Base-by-base conservation (phyloP, 2,888 invertebrate genomes). In the Rutpela maculata region DNA sequence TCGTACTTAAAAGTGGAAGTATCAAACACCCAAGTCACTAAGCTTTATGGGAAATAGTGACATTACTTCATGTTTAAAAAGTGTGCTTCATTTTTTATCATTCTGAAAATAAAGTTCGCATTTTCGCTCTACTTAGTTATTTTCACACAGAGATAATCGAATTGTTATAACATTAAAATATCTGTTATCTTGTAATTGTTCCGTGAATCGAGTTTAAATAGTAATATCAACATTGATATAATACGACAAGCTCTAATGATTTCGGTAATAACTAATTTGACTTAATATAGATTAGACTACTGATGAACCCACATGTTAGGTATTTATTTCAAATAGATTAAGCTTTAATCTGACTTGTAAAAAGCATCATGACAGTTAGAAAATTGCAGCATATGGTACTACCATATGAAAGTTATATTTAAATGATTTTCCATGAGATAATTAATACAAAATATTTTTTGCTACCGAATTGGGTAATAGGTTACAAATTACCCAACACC, bases 381-480 rank as follows among this genome's bases (percentile, higher is more conserved):
- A 84, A 83, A 85, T 82, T 81, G 82, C 78, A 83, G 79, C 86
- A 86, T 86, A 86, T 86, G 86, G 85, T 78, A 71, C 75, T 65
- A 72, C 66, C 78, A 78, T 80, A 80, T 80, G 74, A 77, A 77
- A 80, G 9, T 18, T 11, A 15, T 55, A 67, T 55, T 18, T 11
- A 18, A 55, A 50, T 26, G 56, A 15, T 22, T n/a, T 43, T 65
- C 10, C 11, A 26, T 62, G 62, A 35, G 19, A 31, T 62, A 59
- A 59, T 22, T 22, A 59, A 59, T 60, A 15, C 10, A 12, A 18
- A 19, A 59, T 22, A 22, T 59, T 12, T 35, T n/a, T 31, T 62
- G 26, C 62, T 31, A n/a, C 62, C 9, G 26, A 31, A n/a, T n/a
- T 43, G 43, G 12, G 4, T 12, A 35, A 35, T 35, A 35, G 31